A percentile compares a stretch with the other conserved stretches of the same genome.
Conservation (phyloP, 2,797 vertebrate species). For the Sebastes kiyomatsui region DNA sequence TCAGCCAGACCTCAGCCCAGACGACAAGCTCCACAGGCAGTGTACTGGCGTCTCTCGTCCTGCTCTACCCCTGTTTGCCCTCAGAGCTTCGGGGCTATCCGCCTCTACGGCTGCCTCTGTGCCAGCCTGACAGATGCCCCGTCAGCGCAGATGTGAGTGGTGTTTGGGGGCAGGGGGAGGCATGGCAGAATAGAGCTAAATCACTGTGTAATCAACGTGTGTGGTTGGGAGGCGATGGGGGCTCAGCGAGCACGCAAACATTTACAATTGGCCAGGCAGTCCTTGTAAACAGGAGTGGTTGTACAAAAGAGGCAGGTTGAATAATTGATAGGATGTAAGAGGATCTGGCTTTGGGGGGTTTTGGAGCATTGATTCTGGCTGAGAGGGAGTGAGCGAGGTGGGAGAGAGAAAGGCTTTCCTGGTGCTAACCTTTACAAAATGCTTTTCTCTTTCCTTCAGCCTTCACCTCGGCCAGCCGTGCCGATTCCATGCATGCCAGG, state of each 20-base stretch:
- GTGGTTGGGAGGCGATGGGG: constrained; percentile 68
- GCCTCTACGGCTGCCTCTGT: constrained; percentile 34
- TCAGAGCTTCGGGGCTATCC: constrained; percentile 43
- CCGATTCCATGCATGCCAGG: constrained; percentile 25
- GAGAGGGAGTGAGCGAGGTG: constrained; percentile 50
- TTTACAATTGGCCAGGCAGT: constrained; percentile 86
- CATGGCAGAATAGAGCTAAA: constrained; percentile 61
- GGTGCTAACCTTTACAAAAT: constrained; percentile 59
- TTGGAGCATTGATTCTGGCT: constrained; percentile 84
- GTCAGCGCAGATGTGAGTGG: constrained; percentile 72
- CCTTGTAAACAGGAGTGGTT: constrained; percentile 91
- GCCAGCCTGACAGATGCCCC: constrained; percentile 79
- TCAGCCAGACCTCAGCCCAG: constrained; percentile 54
- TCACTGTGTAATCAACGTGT: constrained; percentile 72
- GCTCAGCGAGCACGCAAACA: constrained; percentile 81
- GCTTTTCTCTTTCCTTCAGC: constrained; percentile 63
- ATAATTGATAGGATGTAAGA: constrained; percentile 89
- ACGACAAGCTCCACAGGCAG: constrained; percentile 50
- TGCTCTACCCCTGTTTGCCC: constrained; percentile 23
- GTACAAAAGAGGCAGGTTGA: constrained; percentile 86
- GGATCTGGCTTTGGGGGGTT: constrained; percentile 82
- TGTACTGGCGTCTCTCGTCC: constrained; percentile 40
- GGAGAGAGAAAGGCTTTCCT: constrained; percentile 70
- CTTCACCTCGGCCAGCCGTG: constrained; percentile 2
- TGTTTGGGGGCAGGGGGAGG: not conserved